Conservation (phyloP, 2,113 vertebrate genomes). For the Triplophysa rosa region DNA sequence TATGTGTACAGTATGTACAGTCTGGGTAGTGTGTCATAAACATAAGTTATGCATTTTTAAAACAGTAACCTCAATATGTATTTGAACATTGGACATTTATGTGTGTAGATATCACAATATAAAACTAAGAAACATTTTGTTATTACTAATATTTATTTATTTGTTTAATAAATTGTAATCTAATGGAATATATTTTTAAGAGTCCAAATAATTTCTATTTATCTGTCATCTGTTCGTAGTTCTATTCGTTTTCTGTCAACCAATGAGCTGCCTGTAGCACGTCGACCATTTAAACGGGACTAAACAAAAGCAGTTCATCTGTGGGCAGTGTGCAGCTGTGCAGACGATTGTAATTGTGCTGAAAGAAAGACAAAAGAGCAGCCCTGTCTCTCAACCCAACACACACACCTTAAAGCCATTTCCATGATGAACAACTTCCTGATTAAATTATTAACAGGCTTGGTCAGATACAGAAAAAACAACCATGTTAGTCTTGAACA, state of each 20-base stretch:
- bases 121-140: too few species aligned
- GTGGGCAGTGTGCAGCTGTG: slow-evolving; percentile 57
- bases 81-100: too few species aligned
- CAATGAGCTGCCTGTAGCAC: slow-evolving; percentile 33
- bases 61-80: neutral
- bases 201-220: neutral
- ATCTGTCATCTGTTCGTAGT: neutral
- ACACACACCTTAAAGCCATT: slow-evolving; percentile 32
- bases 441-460: neutral
- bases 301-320: slow-evolving; percentile 30
- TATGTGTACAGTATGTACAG: too few species aligned
- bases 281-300: slow-evolving; percentile 28
- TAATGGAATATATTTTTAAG: too few species aligned
- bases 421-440: slow-evolving; percentile 21
- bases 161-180: too few species aligned
- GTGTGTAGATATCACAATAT: too few species aligned
- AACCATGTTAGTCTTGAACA: neutral
- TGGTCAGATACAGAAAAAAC: neutral
- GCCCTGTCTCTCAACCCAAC: slow-evolving; percentile 26
- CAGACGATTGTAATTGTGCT: slow-evolving; percentile 61
- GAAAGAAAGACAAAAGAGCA: slow-evolving; percentile 60
- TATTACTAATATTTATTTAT: too few species aligned
- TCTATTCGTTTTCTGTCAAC: slow-evolving; percentile 24
- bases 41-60: neutral
- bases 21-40: neutral